A percentile compares a stretch with the other conserved stretches of the same genome.
phyloP scores from a whole-genome alignment of 2,888 invertebrate species.

The Pedicia rivosa region DNA sequence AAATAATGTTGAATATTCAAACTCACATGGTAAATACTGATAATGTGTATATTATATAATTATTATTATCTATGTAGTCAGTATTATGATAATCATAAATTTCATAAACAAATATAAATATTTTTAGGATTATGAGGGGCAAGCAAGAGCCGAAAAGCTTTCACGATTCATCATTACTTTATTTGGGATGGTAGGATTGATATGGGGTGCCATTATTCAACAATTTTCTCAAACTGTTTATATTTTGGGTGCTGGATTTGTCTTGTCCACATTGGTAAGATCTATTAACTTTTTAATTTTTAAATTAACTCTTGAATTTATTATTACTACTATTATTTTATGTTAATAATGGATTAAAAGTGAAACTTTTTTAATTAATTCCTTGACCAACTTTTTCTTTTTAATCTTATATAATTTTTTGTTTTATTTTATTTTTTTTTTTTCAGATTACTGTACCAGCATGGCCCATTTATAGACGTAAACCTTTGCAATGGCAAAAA shows the following conservation, averaged over 20 bases:
- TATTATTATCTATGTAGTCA: too few species aligned
- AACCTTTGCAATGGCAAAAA: constrained; percentile 83
- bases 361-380: too few species aligned
- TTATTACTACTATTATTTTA: too few species aligned
- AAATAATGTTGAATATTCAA: constrained; percentile 26
- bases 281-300: too few species aligned
- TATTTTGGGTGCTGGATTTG: constrained; percentile 80
- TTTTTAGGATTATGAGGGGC: constrained; percentile 73
- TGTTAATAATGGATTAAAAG: too few species aligned
- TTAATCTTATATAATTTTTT: background rate
- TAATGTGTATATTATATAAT: background rate
- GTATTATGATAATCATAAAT: too few species aligned
- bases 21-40: constrained; percentile 29
- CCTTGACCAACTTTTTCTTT: too few species aligned
- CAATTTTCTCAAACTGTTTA: constrained; percentile 93
- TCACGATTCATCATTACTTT: constrained; percentile 80
- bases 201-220: constrained; percentile 87
- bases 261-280: constrained; percentile 66
- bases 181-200: constrained; percentile 79
- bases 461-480: constrained; percentile 89
- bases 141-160: constrained; percentile 74
- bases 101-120: background rate
- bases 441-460: constrained; percentile 73
- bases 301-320: too few species aligned
- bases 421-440: constrained; percentile 9